A percentile compares a stretch with the other conserved stretches of the same genome.
phyloP scores from a whole-genome alignment of 2,888 invertebrate genomes.

The Drosophila pegasa region DNA sequence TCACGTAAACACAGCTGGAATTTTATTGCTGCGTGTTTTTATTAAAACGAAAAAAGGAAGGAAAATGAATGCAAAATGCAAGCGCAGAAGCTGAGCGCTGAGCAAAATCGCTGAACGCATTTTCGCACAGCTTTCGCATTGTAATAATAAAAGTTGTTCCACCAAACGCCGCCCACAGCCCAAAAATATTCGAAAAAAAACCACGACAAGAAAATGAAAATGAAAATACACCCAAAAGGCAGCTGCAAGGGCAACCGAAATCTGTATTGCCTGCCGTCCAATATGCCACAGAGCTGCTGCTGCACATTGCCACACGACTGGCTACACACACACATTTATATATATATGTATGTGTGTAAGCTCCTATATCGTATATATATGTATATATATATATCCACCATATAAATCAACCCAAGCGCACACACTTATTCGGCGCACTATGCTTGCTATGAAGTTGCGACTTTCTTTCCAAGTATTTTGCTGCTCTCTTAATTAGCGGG shows the following conservation, averaged over 20 bases:
- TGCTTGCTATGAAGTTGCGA: conserved; percentile 53
- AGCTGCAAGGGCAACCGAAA: conserved; percentile 59
- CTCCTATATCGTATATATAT: conserved; percentile 25
- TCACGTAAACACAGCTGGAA: conserved; percentile 80
- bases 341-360: conserved; percentile 32
- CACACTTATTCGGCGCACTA: conserved; percentile 57
- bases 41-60: conserved; percentile 45
- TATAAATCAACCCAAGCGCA: conserved; percentile 68
- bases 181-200: conserved; percentile 20
- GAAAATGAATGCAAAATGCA: conserved; percentile 48
- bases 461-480: conserved; percentile 22
- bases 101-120: conserved; percentile 71
- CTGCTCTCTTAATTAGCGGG: conserved; percentile 4
- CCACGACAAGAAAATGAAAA: conserved; percentile 55
- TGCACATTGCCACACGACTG: conserved; percentile 41
- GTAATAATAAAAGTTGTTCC: conserved; percentile 72
- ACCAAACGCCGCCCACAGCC: conserved; percentile 37
- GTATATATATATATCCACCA: conserved; percentile 35
- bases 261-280: conserved; percentile 55
- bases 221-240: conserved; percentile 48
- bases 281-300: conserved; percentile 49
- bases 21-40: conserved; percentile 78
- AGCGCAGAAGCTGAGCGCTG: conserved; percentile 53
- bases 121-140: conserved; percentile 59
- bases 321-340: no score